Evolutionary conservation across 2,113 vertebrate genomes (phyloP).

Genomic region (Cololabis saira): DNA sequence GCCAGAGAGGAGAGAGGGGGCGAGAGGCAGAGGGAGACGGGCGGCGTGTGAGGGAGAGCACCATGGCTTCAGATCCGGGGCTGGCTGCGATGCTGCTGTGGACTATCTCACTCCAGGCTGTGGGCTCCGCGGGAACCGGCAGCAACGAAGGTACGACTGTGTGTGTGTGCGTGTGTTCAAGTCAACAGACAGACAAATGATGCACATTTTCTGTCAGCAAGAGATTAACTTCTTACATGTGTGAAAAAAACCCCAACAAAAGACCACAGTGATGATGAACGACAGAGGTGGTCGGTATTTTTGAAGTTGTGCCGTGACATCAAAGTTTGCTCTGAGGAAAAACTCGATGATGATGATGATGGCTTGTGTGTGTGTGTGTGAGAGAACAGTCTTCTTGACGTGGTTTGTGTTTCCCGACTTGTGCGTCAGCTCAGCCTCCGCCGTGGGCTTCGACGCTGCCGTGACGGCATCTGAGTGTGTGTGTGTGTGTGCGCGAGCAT

Average conservation of each 20-base stretch:
- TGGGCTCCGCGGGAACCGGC: conserved; percentile 63
- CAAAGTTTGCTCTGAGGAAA: too few species aligned
- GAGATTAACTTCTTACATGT: conserved; percentile 48
- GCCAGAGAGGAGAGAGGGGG: conserved; percentile 63
- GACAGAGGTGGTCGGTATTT: too few species aligned
- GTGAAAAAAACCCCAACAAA: conserved; percentile 7
- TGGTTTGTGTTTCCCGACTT: too few species aligned
- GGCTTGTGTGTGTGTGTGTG: too few species aligned
- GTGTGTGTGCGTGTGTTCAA: too few species aligned
- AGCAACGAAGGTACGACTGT: conserved; percentile 78
- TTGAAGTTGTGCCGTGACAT: too few species aligned
- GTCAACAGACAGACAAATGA: conserved; percentile 8
- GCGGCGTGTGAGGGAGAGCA: conserved; percentile 71
- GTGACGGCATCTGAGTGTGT: too few species aligned
- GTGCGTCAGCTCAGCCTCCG: too few species aligned
- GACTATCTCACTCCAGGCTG: conserved; percentile 79
- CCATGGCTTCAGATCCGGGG: conserved; percentile 82
- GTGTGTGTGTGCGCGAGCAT: too few species aligned
- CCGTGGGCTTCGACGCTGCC: too few species aligned
- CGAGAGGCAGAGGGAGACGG: conserved; percentile 69
- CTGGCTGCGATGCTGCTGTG: conserved; percentile 79
- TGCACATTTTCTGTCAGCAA: conserved; percentile 11
- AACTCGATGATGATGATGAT: too few species aligned
- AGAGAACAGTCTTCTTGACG: too few species aligned
- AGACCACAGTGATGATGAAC: background rate